Percentiles rank a stretch among this genome's conserved stretches.
These are phyloP conservation scores for Corvus moneduloides DNA, from an alignment of 2,113 vertebrate genomes.

Conservation along the genomic window DNA sequence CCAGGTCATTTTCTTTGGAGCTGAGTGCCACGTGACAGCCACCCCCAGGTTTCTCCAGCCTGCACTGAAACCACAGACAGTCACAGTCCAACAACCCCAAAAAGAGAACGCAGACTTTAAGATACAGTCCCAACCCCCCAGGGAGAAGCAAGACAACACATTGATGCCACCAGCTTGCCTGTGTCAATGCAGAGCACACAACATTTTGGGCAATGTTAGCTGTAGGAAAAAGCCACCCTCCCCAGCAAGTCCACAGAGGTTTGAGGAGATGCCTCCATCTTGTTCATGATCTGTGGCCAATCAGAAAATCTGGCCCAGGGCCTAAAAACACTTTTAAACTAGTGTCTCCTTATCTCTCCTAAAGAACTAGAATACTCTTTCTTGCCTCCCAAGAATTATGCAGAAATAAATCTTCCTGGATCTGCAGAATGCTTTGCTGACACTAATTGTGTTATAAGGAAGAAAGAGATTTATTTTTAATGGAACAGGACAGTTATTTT, in stretches of 20 bases:
- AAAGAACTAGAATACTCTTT: conserved; percentile 12
- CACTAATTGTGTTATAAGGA: conserved; percentile 50
- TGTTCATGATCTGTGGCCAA: background rate
- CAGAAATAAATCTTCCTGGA: conserved; percentile 33
- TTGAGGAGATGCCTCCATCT: background rate
- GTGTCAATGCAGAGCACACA: background rate
- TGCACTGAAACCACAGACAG: background rate
- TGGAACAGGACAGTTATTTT: conserved; percentile 44
- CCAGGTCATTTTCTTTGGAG: background rate
- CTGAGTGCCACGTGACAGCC: background rate
- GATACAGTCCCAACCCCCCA: background rate
- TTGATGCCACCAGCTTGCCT: background rate
- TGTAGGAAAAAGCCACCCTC: background rate
- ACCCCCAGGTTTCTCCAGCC: background rate
- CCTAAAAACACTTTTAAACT: conserved; percentile 37
- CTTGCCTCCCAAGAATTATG: conserved; percentile 33
- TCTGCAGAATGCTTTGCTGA: conserved; percentile 50
- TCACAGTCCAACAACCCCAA: background rate
- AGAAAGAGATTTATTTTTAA: conserved; percentile 49
- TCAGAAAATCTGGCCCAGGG: background rate
- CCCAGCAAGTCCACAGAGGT: background rate
- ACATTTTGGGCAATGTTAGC: background rate
- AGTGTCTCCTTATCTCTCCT: conserved; percentile 24
- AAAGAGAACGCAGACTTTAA: background rate
- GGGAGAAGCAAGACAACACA: background rate